Conservation (phyloP, 2,113 vertebrate species). For the Benitochromis conjunctus region DNA sequence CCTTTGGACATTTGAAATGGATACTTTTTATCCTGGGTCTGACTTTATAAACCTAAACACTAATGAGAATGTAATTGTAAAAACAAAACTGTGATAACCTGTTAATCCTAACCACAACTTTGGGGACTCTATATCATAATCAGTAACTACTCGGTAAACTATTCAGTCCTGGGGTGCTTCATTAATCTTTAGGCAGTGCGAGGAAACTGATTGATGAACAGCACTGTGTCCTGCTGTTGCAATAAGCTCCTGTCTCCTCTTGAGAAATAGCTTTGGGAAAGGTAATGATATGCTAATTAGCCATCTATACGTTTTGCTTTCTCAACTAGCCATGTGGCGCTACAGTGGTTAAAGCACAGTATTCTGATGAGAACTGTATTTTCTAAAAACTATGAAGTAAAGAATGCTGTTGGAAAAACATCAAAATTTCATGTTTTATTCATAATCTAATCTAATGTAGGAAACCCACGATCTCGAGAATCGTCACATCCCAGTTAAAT, state of each 20-base stretch:
- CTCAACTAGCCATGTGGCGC: not conserved
- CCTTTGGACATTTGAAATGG: not conserved
- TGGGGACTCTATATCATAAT: not conserved
- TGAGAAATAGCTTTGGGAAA: not conserved
- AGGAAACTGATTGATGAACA: not conserved
- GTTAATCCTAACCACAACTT: not conserved
- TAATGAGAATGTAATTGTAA: not conserved
- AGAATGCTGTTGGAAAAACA: not conserved
- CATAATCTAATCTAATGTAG: not conserved
- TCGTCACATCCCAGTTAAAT: not conserved
- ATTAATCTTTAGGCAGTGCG: not conserved
- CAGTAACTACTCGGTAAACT: rapidly evolving
- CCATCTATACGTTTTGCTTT: not conserved
- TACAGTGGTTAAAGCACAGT: not conserved
- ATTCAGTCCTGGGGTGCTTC: not conserved
- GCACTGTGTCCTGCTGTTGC: not conserved
- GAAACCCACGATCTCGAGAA: not conserved
- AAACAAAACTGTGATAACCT: not conserved
- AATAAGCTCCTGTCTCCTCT: not conserved
- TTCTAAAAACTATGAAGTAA: not conserved
- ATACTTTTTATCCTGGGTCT: not conserved
- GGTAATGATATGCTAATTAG: not conserved
- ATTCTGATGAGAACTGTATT: not conserved
- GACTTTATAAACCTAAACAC: not conserved
- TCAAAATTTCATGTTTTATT: not conserved